phyloP scores from a whole-genome alignment of 1,140 invertebrate genomes.

The Sarcophaga bullata region DNA sequence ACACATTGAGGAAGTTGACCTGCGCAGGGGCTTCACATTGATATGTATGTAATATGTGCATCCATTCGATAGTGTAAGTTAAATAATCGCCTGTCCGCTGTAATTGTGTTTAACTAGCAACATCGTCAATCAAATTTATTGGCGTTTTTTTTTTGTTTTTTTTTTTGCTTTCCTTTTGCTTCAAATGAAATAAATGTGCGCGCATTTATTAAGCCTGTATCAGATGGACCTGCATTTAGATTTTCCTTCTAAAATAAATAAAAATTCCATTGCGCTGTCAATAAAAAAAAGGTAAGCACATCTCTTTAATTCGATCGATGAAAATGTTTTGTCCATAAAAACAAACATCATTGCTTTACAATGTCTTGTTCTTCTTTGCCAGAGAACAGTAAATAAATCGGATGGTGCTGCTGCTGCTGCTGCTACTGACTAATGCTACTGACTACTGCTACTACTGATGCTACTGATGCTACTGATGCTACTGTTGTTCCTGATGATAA shows the following conservation, averaged over 20 bases:
- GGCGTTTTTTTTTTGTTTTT: neutral
- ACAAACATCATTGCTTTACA: neutral
- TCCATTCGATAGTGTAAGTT: too few relatives aligned
- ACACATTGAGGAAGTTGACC: too few relatives aligned
- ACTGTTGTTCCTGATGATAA: neutral
- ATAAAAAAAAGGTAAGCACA: conserved; percentile 20
- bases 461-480: too few relatives aligned
- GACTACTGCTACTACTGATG: too few relatives aligned
- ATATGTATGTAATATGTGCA: too few relatives aligned
- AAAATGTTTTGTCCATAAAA: neutral
- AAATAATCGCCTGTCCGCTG: neutral
- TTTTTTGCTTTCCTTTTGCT: neutral
- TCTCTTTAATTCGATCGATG: conserved; percentile 6
- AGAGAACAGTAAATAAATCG: too few relatives aligned
- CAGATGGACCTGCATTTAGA: neutral
- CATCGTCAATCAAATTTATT: neutral
- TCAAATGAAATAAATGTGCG: too few relatives aligned
- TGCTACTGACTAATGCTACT: too few relatives aligned
- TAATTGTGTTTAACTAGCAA: neutral
- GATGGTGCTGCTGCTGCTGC: too few relatives aligned
- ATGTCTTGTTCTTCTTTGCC: neutral
- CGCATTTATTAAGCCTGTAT: neutral
- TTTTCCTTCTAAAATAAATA: neutral
- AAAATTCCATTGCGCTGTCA: conserved; percentile 12
- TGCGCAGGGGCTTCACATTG: too few relatives aligned